phyloP scores from a whole-genome alignment of 2,113 vertebrate species.

The Orycteropus afer region DNA sequence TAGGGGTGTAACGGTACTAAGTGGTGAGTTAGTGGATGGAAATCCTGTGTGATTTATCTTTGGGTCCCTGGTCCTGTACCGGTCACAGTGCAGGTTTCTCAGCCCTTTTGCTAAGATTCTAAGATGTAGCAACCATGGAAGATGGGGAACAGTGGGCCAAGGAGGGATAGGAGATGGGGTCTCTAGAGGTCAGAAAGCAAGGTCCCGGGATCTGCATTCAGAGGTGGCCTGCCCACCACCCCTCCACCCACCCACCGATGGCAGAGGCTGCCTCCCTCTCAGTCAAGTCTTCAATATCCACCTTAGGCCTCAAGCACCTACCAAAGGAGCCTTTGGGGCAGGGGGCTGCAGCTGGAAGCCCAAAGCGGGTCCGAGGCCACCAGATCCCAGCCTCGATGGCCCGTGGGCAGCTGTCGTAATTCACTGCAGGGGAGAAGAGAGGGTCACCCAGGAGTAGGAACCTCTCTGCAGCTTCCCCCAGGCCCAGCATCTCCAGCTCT shows the following conservation, averaged over 20 bases:
- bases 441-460: background rate
- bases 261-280: background rate
- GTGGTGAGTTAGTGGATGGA: background rate
- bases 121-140: background rate
- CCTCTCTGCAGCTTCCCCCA: background rate
- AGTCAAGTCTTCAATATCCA: background rate
- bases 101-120: background rate
- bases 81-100: background rate
- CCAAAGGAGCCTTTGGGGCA: conserved; percentile 95
- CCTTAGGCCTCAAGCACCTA: conserved; percentile 74
- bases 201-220: background rate
- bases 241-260: background rate
- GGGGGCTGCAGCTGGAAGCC: conserved; percentile 93
- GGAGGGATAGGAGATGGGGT: background rate
- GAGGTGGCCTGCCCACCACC: background rate
- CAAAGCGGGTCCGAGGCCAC: conserved; percentile 98
- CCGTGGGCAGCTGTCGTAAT: conserved; percentile 97
- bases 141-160: background rate
- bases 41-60: background rate
- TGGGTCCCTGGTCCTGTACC: background rate
- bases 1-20: background rate
- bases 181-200: background rate
- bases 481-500: background rate
- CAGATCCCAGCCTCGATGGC: conserved; percentile 94
- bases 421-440: conserved; percentile 86